Percentiles rank a stretch among this genome's conserved stretches.
Conservation (phyloP, 1,140 invertebrate species). For the Drosophila mayri region DNA sequence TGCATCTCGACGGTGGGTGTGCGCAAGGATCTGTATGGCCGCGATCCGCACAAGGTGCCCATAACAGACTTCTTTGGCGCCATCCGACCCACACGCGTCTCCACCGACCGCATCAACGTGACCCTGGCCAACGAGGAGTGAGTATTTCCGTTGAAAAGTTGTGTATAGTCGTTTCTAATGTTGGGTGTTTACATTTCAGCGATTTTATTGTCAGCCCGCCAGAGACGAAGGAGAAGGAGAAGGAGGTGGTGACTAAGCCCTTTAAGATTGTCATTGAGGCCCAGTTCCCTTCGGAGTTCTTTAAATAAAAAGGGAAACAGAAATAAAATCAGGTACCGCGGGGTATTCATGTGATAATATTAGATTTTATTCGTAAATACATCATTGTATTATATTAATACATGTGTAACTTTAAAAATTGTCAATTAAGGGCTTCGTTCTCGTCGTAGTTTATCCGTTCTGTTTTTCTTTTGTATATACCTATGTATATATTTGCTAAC, state of each 20-base stretch:
- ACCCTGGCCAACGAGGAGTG: slow-evolving; percentile 79
- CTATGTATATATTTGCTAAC: slow-evolving; percentile 62
- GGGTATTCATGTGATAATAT: slow-evolving; percentile 73
- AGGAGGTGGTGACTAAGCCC: slow-evolving; percentile 83
- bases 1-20: slow-evolving; percentile 98
- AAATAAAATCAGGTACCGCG: background rate
- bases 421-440: slow-evolving; percentile 72
- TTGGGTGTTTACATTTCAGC: slow-evolving; percentile 21
- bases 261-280: slow-evolving; percentile 64
- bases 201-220: slow-evolving; percentile 53
- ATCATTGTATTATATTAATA: slow-evolving; percentile 82
- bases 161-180: too few species aligned
- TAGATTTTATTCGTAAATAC: slow-evolving; percentile 77
- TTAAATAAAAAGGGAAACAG: slow-evolving; percentile 45
- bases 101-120: slow-evolving; percentile 85
- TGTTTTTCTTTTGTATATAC: slow-evolving; percentile 3
- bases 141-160: background rate
- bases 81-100: slow-evolving; percentile 92
- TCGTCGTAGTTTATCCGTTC: slow-evolving; percentile 25
- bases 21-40: slow-evolving; percentile 94
- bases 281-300: slow-evolving; percentile 68
- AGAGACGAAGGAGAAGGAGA: slow-evolving; percentile 1
- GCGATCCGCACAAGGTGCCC: slow-evolving; percentile 94
- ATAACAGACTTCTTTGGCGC: slow-evolving; percentile 99
- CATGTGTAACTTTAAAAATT: slow-evolving; percentile 81